phyloP scores from a whole-genome alignment of 2,113 vertebrate species.

The Merops nubicus region DNA sequence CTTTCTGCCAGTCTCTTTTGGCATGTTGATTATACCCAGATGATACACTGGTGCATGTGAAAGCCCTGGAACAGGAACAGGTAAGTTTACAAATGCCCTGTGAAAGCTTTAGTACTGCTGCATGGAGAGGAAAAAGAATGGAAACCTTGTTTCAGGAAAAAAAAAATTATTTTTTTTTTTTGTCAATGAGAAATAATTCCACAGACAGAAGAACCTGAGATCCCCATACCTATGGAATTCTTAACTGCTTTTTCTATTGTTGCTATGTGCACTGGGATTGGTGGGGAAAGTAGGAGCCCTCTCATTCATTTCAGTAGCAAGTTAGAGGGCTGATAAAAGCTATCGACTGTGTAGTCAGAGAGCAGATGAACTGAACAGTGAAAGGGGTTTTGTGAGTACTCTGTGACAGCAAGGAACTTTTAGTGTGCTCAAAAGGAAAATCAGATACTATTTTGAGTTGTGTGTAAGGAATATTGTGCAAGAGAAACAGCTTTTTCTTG shows the following conservation, averaged over 20 bases:
- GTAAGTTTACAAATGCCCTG: not conserved
- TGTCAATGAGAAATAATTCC: not conserved
- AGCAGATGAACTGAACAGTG: not conserved
- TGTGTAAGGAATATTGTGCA: not conserved
- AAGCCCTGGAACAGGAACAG: not conserved
- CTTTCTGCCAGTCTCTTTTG: not conserved
- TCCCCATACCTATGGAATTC: not conserved
- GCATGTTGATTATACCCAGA: not conserved
- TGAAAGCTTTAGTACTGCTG: not conserved
- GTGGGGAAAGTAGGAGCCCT: not conserved
- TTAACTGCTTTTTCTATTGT: not conserved
- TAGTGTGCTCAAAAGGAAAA: not conserved
- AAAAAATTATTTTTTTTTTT: not conserved
- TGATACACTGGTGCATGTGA: not conserved
- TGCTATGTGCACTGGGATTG: not conserved
- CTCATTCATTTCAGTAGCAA: not conserved
- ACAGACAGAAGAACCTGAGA: not conserved
- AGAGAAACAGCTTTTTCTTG: not conserved
- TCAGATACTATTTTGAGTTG: not conserved
- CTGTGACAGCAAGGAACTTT: not conserved
- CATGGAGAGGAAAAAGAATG: not conserved
- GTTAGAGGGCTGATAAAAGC: not conserved
- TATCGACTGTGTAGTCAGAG: not conserved
- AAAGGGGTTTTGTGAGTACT: not conserved
- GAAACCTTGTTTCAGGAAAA: not conserved